phyloP scores from a whole-genome alignment of 1,140 invertebrate genomes.

The Drosophila rufa region DNA sequence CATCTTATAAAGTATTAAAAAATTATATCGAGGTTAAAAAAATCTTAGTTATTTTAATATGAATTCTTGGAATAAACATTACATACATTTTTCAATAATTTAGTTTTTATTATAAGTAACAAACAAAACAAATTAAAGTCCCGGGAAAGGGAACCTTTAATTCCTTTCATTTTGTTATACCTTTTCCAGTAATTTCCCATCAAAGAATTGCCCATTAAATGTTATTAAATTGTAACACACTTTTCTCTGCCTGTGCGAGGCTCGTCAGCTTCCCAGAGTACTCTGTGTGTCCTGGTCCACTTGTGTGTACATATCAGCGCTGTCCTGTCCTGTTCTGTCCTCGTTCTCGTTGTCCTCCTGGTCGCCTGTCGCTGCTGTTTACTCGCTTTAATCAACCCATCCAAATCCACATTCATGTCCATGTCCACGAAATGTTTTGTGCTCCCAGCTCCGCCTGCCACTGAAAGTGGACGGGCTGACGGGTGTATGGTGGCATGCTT shows the following conservation, averaged over 20 bases:
- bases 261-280: neutral
- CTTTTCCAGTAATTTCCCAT: neutral
- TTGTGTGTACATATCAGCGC: slow-evolving; percentile 63
- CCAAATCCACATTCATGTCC: slow-evolving; percentile 47
- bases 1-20: no score
- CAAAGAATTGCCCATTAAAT: neutral
- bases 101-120: no score
- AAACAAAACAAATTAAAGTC: no score
- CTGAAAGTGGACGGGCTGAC: neutral
- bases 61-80: no score
- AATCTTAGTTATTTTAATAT: no score
- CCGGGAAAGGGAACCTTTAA: no score
- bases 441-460: slow-evolving; percentile 1
- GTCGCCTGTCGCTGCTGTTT: slow-evolving; percentile 63
- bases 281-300: slow-evolving; percentile 16
- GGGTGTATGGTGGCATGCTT: slow-evolving; percentile 17
- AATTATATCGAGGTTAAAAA: no score
- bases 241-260: slow-evolving; percentile 12
- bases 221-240: neutral
- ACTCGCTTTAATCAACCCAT: slow-evolving; percentile 78
- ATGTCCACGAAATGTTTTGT: slow-evolving; percentile 54
- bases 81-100: no score
- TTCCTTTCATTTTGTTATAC: neutral
- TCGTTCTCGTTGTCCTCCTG: slow-evolving; percentile 35
- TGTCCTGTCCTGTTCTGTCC: slow-evolving; percentile 33